phyloP scores from a whole-genome alignment of 1,140 invertebrate species.

The Dendroctonus valens region DNA sequence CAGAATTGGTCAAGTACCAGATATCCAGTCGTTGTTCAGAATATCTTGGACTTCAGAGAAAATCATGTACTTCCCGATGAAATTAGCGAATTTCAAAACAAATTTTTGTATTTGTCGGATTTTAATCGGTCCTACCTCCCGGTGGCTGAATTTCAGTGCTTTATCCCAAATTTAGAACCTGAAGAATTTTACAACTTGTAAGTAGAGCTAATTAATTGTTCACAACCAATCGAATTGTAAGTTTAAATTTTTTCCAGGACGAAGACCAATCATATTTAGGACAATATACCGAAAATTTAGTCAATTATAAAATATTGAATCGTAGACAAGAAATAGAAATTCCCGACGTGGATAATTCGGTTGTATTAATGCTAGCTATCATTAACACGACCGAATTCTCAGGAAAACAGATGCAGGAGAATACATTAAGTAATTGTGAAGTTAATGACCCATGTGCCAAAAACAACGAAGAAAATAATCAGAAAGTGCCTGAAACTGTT shows the following conservation, averaged over 20 bases:
- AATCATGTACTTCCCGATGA: not conserved
- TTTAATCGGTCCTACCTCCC: constrained; percentile 4
- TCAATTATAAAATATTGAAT: not conserved
- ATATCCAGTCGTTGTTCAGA: too few species aligned
- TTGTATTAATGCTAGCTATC: not conserved
- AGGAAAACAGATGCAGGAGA: not conserved
- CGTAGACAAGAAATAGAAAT: not conserved
- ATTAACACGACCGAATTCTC: not conserved
- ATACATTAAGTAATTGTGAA: not conserved
- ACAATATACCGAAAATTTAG: not conserved
- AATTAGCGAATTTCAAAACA: constrained; percentile 16
- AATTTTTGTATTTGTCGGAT: constrained; percentile 4
- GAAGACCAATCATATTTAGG: not conserved
- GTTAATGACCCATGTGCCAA: constrained; percentile 15
- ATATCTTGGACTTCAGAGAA: constrained; percentile 17
- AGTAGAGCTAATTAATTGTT: not conserved
- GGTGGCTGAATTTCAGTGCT: constrained; percentile 8
- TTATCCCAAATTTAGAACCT: not conserved
- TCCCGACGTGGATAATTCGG: not conserved
- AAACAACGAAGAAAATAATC: not conserved
- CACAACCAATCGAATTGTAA: too few species aligned
- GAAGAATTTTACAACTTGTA: constrained; percentile 11
- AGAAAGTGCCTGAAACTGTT: not conserved
- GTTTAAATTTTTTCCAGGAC: not conserved
- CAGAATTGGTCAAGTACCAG: too few species aligned